A percentile compares a stretch with the other conserved stretches of the same genome.
phyloP scores from a whole-genome alignment of 2,888 invertebrate genomes.

The Philereme transversata region DNA sequence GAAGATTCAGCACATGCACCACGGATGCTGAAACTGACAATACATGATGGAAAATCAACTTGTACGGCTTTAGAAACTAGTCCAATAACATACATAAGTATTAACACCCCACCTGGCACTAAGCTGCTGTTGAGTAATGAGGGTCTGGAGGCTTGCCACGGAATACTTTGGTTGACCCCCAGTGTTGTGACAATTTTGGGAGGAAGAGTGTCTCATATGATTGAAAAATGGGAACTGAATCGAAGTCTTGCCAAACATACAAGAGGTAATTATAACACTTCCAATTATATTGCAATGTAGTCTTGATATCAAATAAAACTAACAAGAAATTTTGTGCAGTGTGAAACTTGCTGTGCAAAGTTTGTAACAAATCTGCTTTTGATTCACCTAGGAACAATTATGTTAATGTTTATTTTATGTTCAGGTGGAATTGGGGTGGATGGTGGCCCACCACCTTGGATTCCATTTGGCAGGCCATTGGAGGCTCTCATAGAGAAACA shows the following conservation, averaged over 20 bases:
- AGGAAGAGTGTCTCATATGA: slow-evolving; percentile 91
- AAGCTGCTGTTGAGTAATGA: slow-evolving; percentile 86
- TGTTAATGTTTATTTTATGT: not conserved
- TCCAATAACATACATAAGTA: slow-evolving; percentile 87
- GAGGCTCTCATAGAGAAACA: slow-evolving; percentile 85
- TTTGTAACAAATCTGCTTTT: not conserved
- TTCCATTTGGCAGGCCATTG: slow-evolving; percentile 93
- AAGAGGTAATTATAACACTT: slow-evolving; percentile 63
- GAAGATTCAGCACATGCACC: slow-evolving; percentile 93
- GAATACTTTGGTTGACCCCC: slow-evolving; percentile 88
- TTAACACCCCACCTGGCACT: slow-evolving; percentile 95
- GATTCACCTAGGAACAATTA: not conserved
- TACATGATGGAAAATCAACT: slow-evolving; percentile 93
- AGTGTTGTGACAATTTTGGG: slow-evolving; percentile 89
- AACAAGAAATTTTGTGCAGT: too few relatives aligned
- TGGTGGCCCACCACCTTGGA: slow-evolving; percentile 95
- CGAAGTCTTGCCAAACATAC: slow-evolving; percentile 86
- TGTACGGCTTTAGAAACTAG: slow-evolving; percentile 92
- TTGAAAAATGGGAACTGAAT: slow-evolving; percentile 94
- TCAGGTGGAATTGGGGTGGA: slow-evolving; percentile 85
- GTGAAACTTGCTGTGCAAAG: too few relatives aligned
- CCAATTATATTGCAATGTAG: not conserved
- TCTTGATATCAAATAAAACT: not conserved
- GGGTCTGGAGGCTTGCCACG: slow-evolving; percentile 85
- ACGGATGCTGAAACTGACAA: slow-evolving; percentile 91